Conservation (phyloP, 2,797 vertebrate genomes). For the Mallotus villosus region DNA sequence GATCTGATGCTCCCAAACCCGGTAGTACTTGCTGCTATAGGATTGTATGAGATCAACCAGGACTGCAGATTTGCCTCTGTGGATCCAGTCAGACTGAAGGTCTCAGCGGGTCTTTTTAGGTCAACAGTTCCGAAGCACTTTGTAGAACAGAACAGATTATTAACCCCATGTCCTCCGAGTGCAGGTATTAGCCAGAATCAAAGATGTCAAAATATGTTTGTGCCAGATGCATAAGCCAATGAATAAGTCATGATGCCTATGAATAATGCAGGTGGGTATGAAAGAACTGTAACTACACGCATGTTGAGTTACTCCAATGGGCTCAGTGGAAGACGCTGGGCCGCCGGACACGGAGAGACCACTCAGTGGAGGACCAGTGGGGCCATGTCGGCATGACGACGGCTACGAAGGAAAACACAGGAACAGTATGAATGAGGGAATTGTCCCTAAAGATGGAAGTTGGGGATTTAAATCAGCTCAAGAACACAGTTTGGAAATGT, state of each 20-base stretch:
- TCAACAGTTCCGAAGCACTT: constrained; percentile 42
- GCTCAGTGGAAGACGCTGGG: constrained; percentile 25
- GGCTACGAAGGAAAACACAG: not conserved
- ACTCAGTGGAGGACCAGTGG: constrained; percentile 46
- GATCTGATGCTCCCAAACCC: too few relatives aligned
- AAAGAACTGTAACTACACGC: constrained; percentile 40
- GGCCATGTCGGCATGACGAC: constrained; percentile 1
- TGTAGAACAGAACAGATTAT: constrained; percentile 45
- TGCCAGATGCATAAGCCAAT: constrained; percentile 28
- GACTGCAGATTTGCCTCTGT: too few relatives aligned
- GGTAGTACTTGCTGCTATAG: too few relatives aligned
- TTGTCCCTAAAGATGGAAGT: not conserved
- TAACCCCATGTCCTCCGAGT: constrained; percentile 28
- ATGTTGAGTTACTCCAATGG: constrained; percentile 21
- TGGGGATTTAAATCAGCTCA: not conserved
- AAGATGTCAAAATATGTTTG: constrained; percentile 51
- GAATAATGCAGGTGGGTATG: constrained; percentile 33
- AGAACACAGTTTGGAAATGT: not conserved
- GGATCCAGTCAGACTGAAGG: not conserved
- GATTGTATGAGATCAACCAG: too few relatives aligned
- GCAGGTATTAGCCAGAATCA: constrained; percentile 31
- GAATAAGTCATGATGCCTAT: constrained; percentile 38
- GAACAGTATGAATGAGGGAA: not conserved
- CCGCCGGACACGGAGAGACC: not conserved
- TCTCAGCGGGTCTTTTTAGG: constrained; percentile 3